Evolutionary conservation across 2,113 vertebrate species (phyloP).

Genomic region (Galeopterus variegatus): DNA sequence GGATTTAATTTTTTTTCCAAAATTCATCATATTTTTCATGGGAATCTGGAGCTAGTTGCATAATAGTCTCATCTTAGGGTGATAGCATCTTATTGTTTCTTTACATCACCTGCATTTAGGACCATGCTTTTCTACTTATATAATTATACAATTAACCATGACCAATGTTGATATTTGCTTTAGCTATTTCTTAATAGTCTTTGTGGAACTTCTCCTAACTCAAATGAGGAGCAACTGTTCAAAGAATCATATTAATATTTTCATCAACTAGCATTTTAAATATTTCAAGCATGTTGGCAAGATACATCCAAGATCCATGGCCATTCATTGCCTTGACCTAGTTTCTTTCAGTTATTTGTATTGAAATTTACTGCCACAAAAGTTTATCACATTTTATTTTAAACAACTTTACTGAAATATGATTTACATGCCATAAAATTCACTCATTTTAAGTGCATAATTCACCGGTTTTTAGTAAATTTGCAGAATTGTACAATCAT

Average conservation of each 20-base stretch:
- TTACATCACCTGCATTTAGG: not conserved
- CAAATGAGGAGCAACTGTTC: not conserved
- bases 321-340: not conserved
- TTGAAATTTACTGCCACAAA: not conserved
- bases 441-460: not conserved
- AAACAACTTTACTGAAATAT: not conserved
- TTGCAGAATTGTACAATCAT: not conserved
- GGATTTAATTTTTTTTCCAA: not conserved
- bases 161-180: not conserved
- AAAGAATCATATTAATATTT: not conserved
- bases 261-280: not conserved
- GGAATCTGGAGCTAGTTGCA: not conserved
- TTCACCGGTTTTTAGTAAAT: slow-evolving; percentile 18
- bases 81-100: not conserved
- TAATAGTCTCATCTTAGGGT: not conserved
- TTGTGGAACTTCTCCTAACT: not conserved
- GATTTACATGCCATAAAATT: slow-evolving; percentile 17
- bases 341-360: slow-evolving; percentile 1
- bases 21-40: not conserved
- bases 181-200: slow-evolving; percentile 2
- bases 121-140: not conserved
- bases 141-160: not conserved
- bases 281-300: not conserved
- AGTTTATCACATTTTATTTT: not conserved
- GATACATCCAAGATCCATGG: not conserved